Evolutionary conservation across 2,888 invertebrate species (phyloP), one percentile per base, ranked within the genome.

Genomic region (Campoplex nolae): DNA sequence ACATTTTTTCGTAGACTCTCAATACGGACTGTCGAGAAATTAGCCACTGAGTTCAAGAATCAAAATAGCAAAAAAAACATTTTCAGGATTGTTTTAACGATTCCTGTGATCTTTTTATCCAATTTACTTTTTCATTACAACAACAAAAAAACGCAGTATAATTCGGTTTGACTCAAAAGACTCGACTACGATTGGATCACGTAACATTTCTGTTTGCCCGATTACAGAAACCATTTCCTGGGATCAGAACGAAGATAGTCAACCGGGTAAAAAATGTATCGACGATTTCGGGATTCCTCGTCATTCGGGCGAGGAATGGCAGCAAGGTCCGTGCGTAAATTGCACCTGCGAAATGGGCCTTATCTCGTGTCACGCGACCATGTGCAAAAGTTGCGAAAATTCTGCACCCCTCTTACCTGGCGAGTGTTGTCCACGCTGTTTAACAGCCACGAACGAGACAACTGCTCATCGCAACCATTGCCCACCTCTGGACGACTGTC

Each of bases 311-410:
- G 89, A 91, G 86, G 81, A 76, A 78, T 88, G 93, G 93, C 85
- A 92, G 88, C 82, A 89, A 88, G 88, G 89, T n/a, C 91, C 91
- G 3, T 94, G 94, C 89, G 86, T 88, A 9, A 91, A 89, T 84
- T 94, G 94, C 89, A 86, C 88, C n/a, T 94, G 94, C 88, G 90
- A 92, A 42, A 89, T 89, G 48, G 91, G 90, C 16, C 74, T 70
- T 51, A 70, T 87, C 23, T 90, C 91, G 54, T 94, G 94, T 88
- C 92, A 92, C 38, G 89, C 88, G 6, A 89, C 92, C 18, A 93
- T 93, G 93, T 93, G 93, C 89, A 93, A 92, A 81, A 90, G 91
- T 83, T 94, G 94, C 82, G 92, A 92, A n/a, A 90, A 89, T 38
- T 82, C 91, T 7, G 89, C 90, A 42, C 90, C 91, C 9, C 85